Evolutionary conservation across 2,888 invertebrate genomes (phyloP), one percentile per base, ranked within the genome.

Genomic region (Bimastos eiseni): DNA sequence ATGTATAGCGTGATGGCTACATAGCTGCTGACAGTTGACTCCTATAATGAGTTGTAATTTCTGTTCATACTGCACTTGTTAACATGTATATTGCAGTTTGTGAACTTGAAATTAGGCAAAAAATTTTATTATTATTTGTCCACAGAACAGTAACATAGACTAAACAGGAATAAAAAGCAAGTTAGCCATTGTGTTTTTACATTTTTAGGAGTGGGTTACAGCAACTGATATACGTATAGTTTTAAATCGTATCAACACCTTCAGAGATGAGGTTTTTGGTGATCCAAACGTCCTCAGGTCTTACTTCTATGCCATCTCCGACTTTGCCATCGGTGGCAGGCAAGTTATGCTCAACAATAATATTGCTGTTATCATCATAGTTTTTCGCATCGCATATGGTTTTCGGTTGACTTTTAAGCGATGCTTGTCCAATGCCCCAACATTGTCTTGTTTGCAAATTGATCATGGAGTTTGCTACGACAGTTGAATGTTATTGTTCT

Each of bases 241-340:
- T 0, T 95, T 99, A 92, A 97, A 98, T 94, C 97, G 98, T 33
- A 96, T 99, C 93, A 99, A 99, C 95, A 99, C 99, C 0, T 99
- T 99, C 95, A 99, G 99, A 93, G 99, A 99, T 95, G 99, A 99
- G 95, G 97, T 99, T 90, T 99, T 98, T 94, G 97, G 97, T 0
- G 98, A 98, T 94, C 96, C 97, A 30, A 97, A 97, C 94, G 99
- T 99, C 37, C 95, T 98, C 90, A 97, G 97, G 94, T 98, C 98
- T 0, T 99, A 99, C 95, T 99, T 98, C 96, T 99, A 99, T 95
- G 99, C 99, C 93, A 96, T 96, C 91, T 96, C 96, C 30, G 96
- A 96, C 93, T 95, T 96, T 91, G 96, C 96, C 91, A 96, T 96
- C 88, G 96, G 96, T 90, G 96, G 96, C 91, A 97, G 96, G 96